Evolutionary conservation across 2,797 vertebrate genomes (phyloP).

Genomic region (Lacerta viridis): DNA sequence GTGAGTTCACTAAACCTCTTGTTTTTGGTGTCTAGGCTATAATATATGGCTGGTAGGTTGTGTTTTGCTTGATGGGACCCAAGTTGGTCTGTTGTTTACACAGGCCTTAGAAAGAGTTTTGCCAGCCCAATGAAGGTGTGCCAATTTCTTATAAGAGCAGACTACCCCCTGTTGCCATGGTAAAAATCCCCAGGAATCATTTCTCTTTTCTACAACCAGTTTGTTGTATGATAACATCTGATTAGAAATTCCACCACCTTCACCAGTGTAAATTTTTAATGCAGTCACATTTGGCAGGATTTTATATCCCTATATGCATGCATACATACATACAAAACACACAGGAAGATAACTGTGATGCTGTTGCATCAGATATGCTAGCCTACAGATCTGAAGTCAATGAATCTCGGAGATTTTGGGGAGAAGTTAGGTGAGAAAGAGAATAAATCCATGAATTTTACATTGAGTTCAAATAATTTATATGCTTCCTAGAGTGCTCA

Average conservation of each 20-base stretch:
- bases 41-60: background rate
- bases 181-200: background rate
- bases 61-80: background rate
- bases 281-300: background rate
- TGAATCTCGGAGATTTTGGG: background rate
- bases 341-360: background rate
- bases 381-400: background rate
- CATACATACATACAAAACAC: background rate
- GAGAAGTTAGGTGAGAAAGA: slow-evolving; percentile 6
- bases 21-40: background rate
- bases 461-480: slow-evolving; percentile 34
- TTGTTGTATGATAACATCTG: background rate
- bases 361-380: background rate
- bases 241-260: slow-evolving; percentile 5
- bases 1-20: background rate
- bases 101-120: background rate
- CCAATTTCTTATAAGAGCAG: background rate
- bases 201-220: background rate
- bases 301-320: background rate
- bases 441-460: slow-evolving; percentile 45
- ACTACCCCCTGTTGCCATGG: background rate
- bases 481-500: slow-evolving; percentile 25
- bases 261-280: background rate
- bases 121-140: background rate
- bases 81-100: background rate